Conservation (phyloP, 2,797 vertebrate species). For the Lateolabrax maculatus region DNA sequence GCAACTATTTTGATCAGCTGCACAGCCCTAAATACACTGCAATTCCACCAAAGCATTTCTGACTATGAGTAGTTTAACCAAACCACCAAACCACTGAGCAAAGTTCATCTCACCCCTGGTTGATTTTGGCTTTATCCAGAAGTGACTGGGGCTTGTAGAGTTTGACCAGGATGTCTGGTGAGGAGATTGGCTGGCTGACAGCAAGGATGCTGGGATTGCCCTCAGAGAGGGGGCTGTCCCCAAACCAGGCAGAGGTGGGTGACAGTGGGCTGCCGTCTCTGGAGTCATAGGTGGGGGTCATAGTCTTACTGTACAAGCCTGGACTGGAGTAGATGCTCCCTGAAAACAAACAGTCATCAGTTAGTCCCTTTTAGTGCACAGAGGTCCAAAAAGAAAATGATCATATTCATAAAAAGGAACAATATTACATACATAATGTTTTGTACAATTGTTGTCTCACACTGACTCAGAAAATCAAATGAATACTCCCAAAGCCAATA, state of each 20-base stretch:
- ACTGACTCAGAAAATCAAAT: background rate
- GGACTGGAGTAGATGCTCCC: constrained; percentile 99
- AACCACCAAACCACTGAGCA: constrained; percentile 36
- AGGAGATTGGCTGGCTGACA: constrained; percentile 96
- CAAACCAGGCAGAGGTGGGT: constrained; percentile 98
- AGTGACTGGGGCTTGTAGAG: constrained; percentile 98
- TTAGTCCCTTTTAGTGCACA: constrained; percentile 26
- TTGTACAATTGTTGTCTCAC: background rate
- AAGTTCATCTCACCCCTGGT: constrained; percentile 93
- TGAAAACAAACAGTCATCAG: constrained; percentile 74
- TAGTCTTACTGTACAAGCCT: constrained; percentile 98
- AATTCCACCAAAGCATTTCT: constrained; percentile 17
- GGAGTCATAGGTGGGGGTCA: constrained; percentile 99
- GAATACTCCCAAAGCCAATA: constrained; percentile 11
- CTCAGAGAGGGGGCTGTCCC: constrained; percentile 97
- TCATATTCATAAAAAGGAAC: background rate
- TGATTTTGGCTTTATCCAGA: constrained; percentile 99
- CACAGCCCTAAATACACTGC: background rate
- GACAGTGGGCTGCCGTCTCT: constrained; percentile 98
- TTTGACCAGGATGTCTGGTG: constrained; percentile 95
- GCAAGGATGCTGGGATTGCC: constrained; percentile 98
- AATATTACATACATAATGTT: background rate
- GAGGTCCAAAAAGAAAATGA: background rate
- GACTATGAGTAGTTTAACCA: constrained; percentile 13
- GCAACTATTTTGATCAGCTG: constrained; percentile 3